Evolutionary conservation across 2,888 invertebrate genomes (phyloP), one percentile per base, ranked within the genome.

Genomic region (Scaeva pyrastri): DNA sequence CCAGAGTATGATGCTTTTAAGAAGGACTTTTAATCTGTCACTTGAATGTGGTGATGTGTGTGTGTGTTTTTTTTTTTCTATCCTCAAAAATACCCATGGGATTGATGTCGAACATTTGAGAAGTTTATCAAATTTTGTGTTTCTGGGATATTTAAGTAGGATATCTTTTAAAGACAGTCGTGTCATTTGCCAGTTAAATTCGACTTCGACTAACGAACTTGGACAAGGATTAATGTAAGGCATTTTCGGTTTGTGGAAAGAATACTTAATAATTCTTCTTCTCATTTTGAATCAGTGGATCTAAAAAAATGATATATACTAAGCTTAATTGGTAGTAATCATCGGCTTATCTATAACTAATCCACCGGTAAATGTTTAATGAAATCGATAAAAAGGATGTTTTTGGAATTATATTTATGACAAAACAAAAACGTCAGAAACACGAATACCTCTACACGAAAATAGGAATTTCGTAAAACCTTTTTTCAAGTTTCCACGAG

Each of bases 11-110:
- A 31, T 7, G 55, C 71, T 75, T 56, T 71, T 72, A 72, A 72
- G 60, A n/a, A 73, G 45, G 66, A 68, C 39, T 41, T 66, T 76
- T 80, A 75, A 75, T 79, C 71, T 74, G 52, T 68, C 39, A 52
- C 68, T 68, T 52, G 39, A 60, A 21, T 41, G 16, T 41, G 19
- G 31, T 56, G 31, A 7, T 31, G 31, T n/a, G 10, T 66, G 6
- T 12, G 19, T 68, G 7, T 36, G 16, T 41, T 23, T 43, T 14
- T 23, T 14, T 41, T 11, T 19, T 14, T 36, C 23, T 43, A 5
- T 21, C 1, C 0, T n/a, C 6, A 0, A 2, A 21, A 19, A 14
- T 10, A 1, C 50, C 19, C 36, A 19, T 14, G 39, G 50, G 50
- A 50, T 50, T 39, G 36, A 39, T 21, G 60, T 60, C 60, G 36